Conservation (phyloP, 2,888 invertebrate species). For the Antheraea assamensis region DNA sequence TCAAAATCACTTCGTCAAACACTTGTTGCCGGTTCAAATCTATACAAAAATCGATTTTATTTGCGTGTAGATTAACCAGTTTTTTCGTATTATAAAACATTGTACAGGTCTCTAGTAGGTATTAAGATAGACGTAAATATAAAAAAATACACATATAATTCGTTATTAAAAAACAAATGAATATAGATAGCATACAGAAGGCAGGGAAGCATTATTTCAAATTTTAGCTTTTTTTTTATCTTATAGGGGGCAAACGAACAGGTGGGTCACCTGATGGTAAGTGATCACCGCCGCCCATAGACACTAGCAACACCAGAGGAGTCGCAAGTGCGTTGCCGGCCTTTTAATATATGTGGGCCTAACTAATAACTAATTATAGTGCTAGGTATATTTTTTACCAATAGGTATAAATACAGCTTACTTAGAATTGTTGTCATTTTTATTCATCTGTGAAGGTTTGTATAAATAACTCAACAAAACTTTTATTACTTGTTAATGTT, state of each 20-base stretch:
- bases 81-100: background rate
- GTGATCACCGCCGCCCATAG: too few species aligned
- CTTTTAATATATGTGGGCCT: too few species aligned
- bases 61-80: background rate
- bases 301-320: too few species aligned
- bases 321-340: too few species aligned
- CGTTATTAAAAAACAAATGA: background rate
- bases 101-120: background rate
- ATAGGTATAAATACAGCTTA: background rate
- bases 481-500: background rate
- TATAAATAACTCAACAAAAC: background rate
- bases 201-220: too few species aligned
- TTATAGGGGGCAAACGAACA: too few species aligned
- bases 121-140: too few species aligned
- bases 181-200: too few species aligned
- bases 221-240: too few species aligned
- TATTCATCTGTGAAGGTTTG: background rate
- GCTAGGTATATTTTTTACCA: background rate
- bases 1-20: background rate
- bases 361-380: too few species aligned
- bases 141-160: background rate
- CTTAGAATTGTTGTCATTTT: background rate
- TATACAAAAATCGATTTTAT: background rate
- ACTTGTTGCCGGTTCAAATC: background rate
- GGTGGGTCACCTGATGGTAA: too few species aligned